Percentiles rank a stretch among this genome's conserved stretches.
Evolutionary conservation across 2,888 invertebrate genomes (phyloP).

Genomic region (Acanthosepion esculentum): DNA sequence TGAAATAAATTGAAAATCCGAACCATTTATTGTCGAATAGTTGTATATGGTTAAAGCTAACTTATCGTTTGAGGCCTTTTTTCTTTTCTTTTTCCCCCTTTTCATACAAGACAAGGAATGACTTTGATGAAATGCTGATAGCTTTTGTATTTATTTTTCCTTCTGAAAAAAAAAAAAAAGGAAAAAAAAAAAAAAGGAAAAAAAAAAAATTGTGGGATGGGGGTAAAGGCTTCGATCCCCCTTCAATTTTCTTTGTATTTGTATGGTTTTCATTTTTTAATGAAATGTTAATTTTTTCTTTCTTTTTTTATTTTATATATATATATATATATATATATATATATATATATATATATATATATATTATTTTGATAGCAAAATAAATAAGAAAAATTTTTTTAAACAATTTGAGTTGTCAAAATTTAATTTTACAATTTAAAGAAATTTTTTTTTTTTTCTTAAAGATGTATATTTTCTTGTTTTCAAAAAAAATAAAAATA

Average conservation of each 20-base stretch:
- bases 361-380: neutral
- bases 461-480: constrained; percentile 33
- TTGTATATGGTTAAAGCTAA: neutral
- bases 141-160: constrained; percentile 21
- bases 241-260: neutral
- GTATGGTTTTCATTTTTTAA: neutral
- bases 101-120: neutral
- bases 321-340: no score
- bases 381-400: neutral
- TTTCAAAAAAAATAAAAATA: neutral
- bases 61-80: neutral
- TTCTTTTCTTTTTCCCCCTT: no score
- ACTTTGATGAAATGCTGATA: neutral
- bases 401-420: neutral
- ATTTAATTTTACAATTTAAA: neutral
- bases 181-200: neutral
- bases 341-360: neutral
- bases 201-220: no score
- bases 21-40: neutral
- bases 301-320: neutral
- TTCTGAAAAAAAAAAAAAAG: neutral
- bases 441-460: neutral
- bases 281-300: neutral
- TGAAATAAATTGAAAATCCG: neutral
- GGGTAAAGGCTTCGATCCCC: neutral